phyloP scores from a whole-genome alignment of 2,797 vertebrate genomes.

The Steatocranus sp. region DNA sequence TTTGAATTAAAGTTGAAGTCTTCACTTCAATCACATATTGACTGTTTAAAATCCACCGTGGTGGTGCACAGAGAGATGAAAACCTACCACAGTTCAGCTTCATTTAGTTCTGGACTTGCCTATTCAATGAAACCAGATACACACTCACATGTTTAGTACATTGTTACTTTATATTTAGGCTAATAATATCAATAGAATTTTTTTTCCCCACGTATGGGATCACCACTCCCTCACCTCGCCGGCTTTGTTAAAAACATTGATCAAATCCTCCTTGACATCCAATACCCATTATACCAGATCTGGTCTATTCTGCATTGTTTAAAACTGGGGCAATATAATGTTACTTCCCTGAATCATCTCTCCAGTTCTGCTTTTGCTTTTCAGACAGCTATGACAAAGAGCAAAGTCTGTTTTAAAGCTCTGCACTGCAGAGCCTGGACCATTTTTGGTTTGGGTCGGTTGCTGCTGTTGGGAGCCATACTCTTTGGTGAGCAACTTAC shows the following conservation, averaged over 20 bases:
- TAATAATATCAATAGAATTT: not conserved
- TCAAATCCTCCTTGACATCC: constrained; percentile 31
- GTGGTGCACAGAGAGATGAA: not conserved
- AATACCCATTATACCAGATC: not conserved
- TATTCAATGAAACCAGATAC: not conserved
- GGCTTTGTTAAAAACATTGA: not conserved
- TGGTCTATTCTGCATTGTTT: not conserved
- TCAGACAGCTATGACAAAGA: not conserved
- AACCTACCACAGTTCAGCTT: not conserved
- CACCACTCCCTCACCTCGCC: not conserved
- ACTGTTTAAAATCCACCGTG: not conserved
- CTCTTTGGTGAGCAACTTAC: constrained; percentile 17
- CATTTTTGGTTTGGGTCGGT: not conserved
- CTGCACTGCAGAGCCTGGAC: not conserved
- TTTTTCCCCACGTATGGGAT: not conserved
- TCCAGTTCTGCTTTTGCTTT: not conserved
- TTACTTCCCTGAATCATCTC: not conserved
- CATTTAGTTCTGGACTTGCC: not conserved
- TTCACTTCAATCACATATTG: not conserved
- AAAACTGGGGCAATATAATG: not conserved
- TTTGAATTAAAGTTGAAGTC: not conserved
- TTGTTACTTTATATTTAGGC: not conserved
- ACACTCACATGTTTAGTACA: not conserved
- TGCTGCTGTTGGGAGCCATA: constrained; percentile 1
- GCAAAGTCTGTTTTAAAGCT: not conserved